Evolutionary conservation across 2,797 vertebrate species (phyloP).

Genomic region (Simalia tracyae): DNA sequence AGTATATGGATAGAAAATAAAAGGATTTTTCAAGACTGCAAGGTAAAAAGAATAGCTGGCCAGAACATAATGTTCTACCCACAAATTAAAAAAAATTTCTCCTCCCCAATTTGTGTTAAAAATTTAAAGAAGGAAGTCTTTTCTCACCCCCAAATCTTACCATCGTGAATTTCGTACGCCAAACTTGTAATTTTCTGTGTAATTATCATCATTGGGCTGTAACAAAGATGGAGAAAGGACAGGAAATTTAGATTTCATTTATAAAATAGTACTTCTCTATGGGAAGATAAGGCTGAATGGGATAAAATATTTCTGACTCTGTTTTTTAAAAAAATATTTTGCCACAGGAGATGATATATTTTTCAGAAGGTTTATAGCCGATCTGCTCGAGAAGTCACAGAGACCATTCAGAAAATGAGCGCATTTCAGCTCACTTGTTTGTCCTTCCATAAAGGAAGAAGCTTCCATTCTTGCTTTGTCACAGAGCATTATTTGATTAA

Average conservation of each 20-base stretch:
- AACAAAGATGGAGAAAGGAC: constrained; percentile 28
- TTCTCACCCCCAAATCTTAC: constrained; percentile 73
- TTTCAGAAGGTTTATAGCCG: background rate
- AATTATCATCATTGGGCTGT: constrained; percentile 95
- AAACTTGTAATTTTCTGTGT: constrained; percentile 96
- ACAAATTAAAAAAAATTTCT: background rate
- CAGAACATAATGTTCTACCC: background rate
- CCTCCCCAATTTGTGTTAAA: background rate
- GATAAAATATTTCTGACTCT: background rate
- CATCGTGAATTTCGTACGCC: constrained; percentile 94
- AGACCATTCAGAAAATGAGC: background rate
- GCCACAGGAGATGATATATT: background rate
- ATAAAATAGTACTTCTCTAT: background rate
- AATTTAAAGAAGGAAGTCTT: constrained; percentile 13
- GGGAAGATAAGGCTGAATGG: background rate
- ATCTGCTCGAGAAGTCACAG: background rate
- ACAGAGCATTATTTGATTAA: background rate
- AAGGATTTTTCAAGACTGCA: background rate
- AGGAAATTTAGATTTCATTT: background rate
- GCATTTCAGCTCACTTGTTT: background rate
- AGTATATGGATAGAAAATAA: background rate
- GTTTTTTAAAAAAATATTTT: background rate
- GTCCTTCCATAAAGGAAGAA: background rate
- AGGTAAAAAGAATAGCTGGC: background rate
- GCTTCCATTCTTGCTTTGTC: background rate